These are phyloP conservation scores for Myioborus melanocephalus DNA, from an alignment of 2,797 vertebrate species.

Conservation along the genomic window DNA sequence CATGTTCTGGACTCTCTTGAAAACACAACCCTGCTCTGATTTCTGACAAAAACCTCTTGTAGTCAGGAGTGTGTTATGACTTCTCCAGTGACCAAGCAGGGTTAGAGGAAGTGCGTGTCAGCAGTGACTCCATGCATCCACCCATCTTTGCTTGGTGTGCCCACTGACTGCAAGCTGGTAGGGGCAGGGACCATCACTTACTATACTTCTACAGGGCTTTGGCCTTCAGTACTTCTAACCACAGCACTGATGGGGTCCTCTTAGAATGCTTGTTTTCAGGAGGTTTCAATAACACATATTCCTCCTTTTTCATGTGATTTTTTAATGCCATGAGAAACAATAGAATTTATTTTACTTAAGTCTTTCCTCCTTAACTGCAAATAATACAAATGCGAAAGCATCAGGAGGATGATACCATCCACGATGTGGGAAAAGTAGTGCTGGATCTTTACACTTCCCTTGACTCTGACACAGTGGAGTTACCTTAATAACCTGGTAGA, in stretches of 20 bases:
- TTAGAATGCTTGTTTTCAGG: neutral
- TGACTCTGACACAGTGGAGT: neutral
- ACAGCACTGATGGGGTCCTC: neutral
- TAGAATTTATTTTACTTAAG: neutral
- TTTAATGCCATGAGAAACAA: neutral
- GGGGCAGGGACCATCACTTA: neutral
- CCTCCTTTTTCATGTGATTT: neutral
- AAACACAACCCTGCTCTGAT: neutral
- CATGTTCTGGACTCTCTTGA: neutral
- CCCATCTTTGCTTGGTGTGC: neutral
- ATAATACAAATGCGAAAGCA: neutral
- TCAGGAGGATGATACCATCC: neutral
- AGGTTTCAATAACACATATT: neutral
- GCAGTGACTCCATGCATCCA: neutral
- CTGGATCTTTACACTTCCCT: neutral
- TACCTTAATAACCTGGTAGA: neutral
- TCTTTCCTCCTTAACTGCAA: neutral
- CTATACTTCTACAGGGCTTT: neutral
- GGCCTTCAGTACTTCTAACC: neutral
- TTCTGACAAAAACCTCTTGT: neutral
- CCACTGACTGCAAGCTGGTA: neutral
- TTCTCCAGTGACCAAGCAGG: neutral
- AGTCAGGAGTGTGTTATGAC: neutral
- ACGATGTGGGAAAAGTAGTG: neutral
- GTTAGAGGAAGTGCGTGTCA: neutral